Evolutionary conservation across 2,113 vertebrate species (phyloP).

Genomic region (Cochlearius cochlearius): DNA sequence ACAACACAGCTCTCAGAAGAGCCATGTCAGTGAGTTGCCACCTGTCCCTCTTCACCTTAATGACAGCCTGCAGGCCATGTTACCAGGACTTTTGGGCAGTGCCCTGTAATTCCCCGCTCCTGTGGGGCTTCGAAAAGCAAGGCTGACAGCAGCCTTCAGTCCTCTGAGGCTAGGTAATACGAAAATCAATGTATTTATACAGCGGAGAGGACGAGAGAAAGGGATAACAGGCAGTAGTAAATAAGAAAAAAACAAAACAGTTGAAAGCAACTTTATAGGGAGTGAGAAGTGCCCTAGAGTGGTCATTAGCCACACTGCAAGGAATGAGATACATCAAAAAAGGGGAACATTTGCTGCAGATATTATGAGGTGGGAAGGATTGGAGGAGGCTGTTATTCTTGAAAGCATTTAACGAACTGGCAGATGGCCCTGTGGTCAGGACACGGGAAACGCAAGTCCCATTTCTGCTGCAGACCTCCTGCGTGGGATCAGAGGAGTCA

Average conservation of each 20-base stretch:
- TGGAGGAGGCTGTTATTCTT: not conserved
- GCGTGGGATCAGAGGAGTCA: not conserved
- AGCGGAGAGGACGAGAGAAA: not conserved
- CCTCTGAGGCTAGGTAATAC: not conserved
- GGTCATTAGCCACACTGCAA: not conserved
- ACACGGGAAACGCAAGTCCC: not conserved
- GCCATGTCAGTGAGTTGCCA: not conserved
- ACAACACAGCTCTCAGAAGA: not conserved
- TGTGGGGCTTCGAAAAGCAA: not conserved
- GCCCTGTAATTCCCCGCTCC: not conserved
- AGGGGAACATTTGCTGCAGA: conserved; percentile 4
- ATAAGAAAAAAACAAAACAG: not conserved
- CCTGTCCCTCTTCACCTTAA: not conserved
- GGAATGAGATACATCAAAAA: not conserved
- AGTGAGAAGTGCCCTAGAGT: conserved; percentile 17
- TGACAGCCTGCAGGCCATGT: fast-evolving
- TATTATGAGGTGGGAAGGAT: not conserved
- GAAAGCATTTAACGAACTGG: not conserved
- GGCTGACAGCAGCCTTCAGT: not conserved
- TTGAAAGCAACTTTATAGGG: conserved; percentile 26
- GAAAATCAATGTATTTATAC: not conserved
- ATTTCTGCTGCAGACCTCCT: conserved; percentile 2
- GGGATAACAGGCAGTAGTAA: not conserved
- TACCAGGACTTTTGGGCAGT: not conserved
- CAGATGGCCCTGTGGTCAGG: not conserved